These are phyloP conservation scores for Microtus oregoni DNA, from an alignment of 2,113 vertebrate species.

Conservation along the genomic window DNA sequence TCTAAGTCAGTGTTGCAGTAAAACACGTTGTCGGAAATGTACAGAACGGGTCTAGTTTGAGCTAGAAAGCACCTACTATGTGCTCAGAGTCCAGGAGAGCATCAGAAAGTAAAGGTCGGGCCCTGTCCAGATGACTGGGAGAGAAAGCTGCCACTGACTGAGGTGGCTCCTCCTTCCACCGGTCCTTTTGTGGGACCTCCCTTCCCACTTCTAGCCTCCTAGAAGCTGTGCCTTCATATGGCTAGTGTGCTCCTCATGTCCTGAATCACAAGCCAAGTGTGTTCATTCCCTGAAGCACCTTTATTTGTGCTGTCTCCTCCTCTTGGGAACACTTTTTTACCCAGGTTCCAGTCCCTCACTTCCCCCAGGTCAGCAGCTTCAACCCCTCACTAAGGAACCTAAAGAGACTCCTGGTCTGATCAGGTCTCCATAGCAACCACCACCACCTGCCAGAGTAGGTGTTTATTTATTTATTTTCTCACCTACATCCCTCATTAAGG, in stretches of 20 bases:
- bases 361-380: not conserved
- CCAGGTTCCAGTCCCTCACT: not conserved
- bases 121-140: not conserved
- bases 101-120: not conserved
- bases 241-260: not conserved
- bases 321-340: not conserved
- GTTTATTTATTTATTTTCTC: conserved; percentile 37
- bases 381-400: not conserved
- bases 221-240: not conserved
- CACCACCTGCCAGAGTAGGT: not conserved
- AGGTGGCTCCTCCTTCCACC: fast-evolving
- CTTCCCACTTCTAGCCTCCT: not conserved
- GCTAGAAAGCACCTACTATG: conserved; percentile 24
- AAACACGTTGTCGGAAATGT: not conserved
- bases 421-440: conserved; percentile 58
- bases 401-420: not conserved
- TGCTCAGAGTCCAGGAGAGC: not conserved
- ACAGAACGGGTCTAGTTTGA: not conserved
- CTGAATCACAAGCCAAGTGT: not conserved
- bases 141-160: not conserved
- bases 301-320: not conserved
- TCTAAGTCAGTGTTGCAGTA: not conserved
- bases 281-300: not conserved
- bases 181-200: not conserved
- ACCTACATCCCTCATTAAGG: conserved; percentile 36